Evolutionary conservation across 2,888 invertebrate species (phyloP).

Genomic region (Orthosia incerta): DNA sequence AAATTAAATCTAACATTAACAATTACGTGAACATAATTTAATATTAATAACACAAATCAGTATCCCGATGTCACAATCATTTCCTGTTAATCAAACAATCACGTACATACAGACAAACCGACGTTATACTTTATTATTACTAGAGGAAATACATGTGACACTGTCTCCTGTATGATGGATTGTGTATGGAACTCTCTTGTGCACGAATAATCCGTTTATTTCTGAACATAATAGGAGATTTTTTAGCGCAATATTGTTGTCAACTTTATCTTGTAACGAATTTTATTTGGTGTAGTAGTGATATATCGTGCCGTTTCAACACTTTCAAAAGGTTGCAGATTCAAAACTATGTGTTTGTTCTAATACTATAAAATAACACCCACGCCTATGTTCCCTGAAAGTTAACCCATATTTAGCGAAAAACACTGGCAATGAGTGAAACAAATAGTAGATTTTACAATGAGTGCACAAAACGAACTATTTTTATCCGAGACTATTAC

Average conservation of each 20-base stretch:
- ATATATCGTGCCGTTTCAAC: no score
- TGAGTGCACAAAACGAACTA: no score
- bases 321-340: no score
- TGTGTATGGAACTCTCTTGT: slow-evolving; percentile 29
- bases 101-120: slow-evolving; percentile 11
- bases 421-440: no score
- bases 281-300: slow-evolving; percentile 1
- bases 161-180: slow-evolving; percentile 51
- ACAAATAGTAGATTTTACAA: no score
- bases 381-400: no score
- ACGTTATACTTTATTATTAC: slow-evolving; percentile 30
- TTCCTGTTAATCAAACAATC: slow-evolving; percentile 10
- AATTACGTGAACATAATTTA: background rate
- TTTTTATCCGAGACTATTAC: no score
- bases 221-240: slow-evolving; percentile 1
- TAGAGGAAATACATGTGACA: slow-evolving; percentile 40
- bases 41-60: background rate
- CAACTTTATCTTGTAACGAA: background rate
- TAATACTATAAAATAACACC: no score
- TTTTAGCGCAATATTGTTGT: background rate
- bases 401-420: no score
- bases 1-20: no score
- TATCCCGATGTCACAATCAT: background rate
- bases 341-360: no score
- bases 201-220: slow-evolving; percentile 27